These are phyloP conservation scores for Xyrauchen texanus DNA, from an alignment of 2,113 vertebrate species.

Conservation along the genomic window DNA sequence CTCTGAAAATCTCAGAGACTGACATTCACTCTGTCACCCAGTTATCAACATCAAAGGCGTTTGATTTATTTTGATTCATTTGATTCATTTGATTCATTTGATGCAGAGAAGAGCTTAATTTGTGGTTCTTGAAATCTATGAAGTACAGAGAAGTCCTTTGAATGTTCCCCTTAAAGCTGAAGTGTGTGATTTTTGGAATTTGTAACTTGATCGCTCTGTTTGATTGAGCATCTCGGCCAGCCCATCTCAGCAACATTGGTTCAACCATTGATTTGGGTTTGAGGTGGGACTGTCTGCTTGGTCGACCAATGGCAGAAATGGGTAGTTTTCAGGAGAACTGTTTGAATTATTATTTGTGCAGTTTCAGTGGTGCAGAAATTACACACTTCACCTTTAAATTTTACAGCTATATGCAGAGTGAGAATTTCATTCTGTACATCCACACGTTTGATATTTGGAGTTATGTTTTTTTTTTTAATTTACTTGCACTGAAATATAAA, in stretches of 20 bases:
- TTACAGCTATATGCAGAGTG: conserved; percentile 60
- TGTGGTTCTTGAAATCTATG: conserved; percentile 12
- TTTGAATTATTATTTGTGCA: too few species aligned
- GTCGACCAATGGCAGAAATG: too few species aligned
- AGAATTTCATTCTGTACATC: neutral
- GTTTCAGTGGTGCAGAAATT: too few species aligned
- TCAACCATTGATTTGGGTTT: too few species aligned
- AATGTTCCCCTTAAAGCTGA: conserved; percentile 13
- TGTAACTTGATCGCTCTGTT: too few species aligned
- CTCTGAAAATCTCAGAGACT: conserved; percentile 45
- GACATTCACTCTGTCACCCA: conserved; percentile 5
- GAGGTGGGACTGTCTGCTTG: too few species aligned
- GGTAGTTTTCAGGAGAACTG: too few species aligned
- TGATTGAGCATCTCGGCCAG: too few species aligned
- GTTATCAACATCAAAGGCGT: conserved; percentile 26
- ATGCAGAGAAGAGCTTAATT: conserved; percentile 11
- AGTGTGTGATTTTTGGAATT: too few species aligned
- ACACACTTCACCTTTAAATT: conserved; percentile 42
- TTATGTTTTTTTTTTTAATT: conserved; percentile 61
- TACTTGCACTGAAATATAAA: conserved; percentile 52
- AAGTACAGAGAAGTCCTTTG: neutral
- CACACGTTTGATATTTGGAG: conserved; percentile 32
- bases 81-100: neutral
- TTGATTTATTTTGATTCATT: conserved; percentile 22
- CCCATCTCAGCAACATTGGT: too few species aligned